A percentile compares a stretch with the other conserved stretches of the same genome.
phyloP scores from a whole-genome alignment of 2,888 invertebrate genomes.

The Netelia fuscicornis region DNA sequence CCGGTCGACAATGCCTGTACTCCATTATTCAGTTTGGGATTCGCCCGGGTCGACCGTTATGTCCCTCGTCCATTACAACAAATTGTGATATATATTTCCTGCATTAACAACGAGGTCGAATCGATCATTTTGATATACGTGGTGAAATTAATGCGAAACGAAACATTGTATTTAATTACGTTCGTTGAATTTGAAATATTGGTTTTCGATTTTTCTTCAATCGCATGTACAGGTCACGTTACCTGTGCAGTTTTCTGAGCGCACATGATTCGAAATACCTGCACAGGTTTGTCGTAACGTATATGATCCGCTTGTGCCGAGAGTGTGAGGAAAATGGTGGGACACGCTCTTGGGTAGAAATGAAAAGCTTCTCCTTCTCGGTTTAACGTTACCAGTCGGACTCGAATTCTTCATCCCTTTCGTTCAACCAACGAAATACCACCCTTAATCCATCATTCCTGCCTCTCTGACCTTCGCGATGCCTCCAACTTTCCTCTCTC shows the following conservation, averaged over 20 bases:
- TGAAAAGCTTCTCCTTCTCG: neutral
- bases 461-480: neutral
- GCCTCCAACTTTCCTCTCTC: neutral
- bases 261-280: too few species aligned
- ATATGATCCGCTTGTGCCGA: too few species aligned
- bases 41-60: neutral
- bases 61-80: neutral
- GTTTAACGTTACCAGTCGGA: neutral
- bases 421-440: slow-evolving; percentile 35
- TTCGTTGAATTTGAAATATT: too few species aligned
- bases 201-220: too few species aligned
- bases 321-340: neutral
- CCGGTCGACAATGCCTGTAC: slow-evolving; percentile 16
- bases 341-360: neutral
- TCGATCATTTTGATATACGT: slow-evolving; percentile 2
- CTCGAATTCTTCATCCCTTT: slow-evolving; percentile 30
- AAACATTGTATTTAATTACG: too few species aligned
- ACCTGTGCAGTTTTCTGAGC: too few species aligned
- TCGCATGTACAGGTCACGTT: too few species aligned
- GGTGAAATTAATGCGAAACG: neutral
- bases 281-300: neutral
- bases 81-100: slow-evolving; percentile 47
- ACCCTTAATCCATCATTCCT: slow-evolving; percentile 30
- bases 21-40: slow-evolving; percentile 48
- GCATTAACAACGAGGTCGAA: slow-evolving; percentile 24